Evolutionary conservation across 2,888 invertebrate species (phyloP).

Genomic region (Mythimna impura): DNA sequence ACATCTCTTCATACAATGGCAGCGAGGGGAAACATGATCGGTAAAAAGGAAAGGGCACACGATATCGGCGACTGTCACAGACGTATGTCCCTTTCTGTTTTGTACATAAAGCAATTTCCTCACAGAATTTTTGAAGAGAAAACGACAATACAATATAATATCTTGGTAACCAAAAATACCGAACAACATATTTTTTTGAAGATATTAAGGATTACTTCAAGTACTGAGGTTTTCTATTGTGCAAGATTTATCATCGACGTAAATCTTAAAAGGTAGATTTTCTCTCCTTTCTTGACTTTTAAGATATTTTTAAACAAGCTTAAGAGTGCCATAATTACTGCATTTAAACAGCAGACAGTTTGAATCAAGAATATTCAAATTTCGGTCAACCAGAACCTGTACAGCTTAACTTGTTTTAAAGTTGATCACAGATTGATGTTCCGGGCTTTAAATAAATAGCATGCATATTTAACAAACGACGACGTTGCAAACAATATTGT

Average conservation of each 20-base stretch:
- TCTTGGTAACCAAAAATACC: constrained; percentile 12
- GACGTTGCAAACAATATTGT: constrained; percentile 38
- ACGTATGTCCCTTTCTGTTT: constrained; percentile 43
- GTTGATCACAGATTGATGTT: constrained; percentile 1
- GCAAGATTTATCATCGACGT: too few relatives aligned
- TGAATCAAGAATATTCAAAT: constrained; percentile 14
- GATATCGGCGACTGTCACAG: constrained; percentile 52
- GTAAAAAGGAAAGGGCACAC: constrained; percentile 55
- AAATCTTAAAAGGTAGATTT: too few relatives aligned
- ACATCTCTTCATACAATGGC: constrained; percentile 48
- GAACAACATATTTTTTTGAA: constrained; percentile 16
- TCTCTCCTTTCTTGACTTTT: constrained; percentile 25
- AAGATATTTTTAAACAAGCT: constrained; percentile 3
- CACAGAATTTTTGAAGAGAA: constrained; percentile 17
- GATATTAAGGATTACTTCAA: constrained; percentile 26
- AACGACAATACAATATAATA: constrained; percentile 33
- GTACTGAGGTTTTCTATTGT: constrained; percentile 30
- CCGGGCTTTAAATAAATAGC: constrained; percentile 6
- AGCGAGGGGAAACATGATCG: constrained; percentile 57
- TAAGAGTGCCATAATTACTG: constrained; percentile 10
- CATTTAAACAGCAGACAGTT: constrained; percentile 14
- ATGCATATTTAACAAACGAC: constrained; percentile 29
- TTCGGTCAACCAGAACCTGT: not conserved
- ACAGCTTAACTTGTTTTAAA: not conserved
- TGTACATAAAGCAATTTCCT: constrained; percentile 37